phyloP scores from a whole-genome alignment of 2,113 vertebrate genomes.

The Jaculus jaculus region DNA sequence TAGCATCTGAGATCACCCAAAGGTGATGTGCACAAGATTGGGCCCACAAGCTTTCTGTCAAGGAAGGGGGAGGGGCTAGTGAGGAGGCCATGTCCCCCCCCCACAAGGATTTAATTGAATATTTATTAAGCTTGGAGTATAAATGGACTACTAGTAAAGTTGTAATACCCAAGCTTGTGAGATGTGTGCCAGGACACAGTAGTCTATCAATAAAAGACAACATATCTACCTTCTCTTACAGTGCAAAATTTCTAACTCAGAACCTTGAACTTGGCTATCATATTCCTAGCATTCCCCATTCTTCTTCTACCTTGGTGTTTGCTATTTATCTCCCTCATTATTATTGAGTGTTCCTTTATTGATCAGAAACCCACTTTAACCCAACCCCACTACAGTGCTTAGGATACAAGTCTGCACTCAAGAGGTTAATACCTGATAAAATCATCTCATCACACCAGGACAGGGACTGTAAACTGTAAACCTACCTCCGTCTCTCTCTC shows the following conservation, averaged over 20 bases:
- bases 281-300: background rate
- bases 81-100: no score
- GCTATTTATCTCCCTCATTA: background rate
- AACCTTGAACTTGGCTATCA: background rate
- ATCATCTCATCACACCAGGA: no score
- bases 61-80: no score
- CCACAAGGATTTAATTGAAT: no score
- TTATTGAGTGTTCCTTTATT: background rate
- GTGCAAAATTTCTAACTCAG: background rate
- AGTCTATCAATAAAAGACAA: background rate
- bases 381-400: background rate
- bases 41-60: no score
- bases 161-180: background rate
- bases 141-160: background rate
- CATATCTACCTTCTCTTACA: background rate
- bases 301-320: background rate
- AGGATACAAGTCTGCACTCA: accelerated
- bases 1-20: no score
- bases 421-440: background rate
- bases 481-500: background rate
- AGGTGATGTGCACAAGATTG: no score
- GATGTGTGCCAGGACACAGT: background rate
- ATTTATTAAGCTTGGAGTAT: background rate
- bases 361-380: background rate
- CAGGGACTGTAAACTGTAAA: background rate